Conservation (phyloP, 2,797 vertebrate genomes). For the Yasuhikotakia modesta region DNA sequence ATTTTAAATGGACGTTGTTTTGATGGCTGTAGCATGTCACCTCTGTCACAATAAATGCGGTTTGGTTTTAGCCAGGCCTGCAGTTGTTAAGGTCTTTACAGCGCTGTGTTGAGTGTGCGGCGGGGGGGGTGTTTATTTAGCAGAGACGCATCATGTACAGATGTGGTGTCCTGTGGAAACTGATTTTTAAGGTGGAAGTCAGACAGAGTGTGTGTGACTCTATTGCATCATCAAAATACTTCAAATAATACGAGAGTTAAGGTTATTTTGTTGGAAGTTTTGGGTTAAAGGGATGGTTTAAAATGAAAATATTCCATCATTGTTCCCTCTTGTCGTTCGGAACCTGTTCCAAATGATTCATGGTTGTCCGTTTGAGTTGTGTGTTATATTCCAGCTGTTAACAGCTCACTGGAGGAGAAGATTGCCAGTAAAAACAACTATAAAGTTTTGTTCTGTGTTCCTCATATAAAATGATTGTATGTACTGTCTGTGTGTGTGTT, state of each 20-base stretch:
- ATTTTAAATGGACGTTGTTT: conserved; percentile 21
- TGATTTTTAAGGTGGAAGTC: not conserved
- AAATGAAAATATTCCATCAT: not conserved
- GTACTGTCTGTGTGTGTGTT: not conserved
- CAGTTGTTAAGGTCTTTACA: conserved; percentile 3
- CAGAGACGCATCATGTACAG: not conserved
- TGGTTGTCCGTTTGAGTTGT: not conserved
- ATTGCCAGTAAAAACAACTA: not conserved
- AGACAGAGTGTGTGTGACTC: not conserved
- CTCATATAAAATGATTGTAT: not conserved
- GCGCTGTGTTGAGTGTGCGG: not conserved
- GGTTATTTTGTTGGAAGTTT: not conserved
- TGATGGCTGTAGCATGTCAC: conserved; percentile 2
- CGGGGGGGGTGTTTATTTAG: not conserved
- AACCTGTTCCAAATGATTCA: not conserved
- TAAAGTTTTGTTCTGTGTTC: not conserved
- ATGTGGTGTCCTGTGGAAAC: not conserved
- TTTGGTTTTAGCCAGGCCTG: not conserved
- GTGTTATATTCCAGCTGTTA: not conserved
- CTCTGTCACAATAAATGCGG: conserved; percentile 5
- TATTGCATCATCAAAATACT: not conserved
- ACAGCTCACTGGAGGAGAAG: not conserved
- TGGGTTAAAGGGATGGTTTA: not conserved
- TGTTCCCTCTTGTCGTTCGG: not conserved
- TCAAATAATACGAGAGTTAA: not conserved